These are phyloP conservation scores for Itoplectis maculator DNA, from an alignment of 2,888 invertebrate species.

Conservation along the genomic window DNA sequence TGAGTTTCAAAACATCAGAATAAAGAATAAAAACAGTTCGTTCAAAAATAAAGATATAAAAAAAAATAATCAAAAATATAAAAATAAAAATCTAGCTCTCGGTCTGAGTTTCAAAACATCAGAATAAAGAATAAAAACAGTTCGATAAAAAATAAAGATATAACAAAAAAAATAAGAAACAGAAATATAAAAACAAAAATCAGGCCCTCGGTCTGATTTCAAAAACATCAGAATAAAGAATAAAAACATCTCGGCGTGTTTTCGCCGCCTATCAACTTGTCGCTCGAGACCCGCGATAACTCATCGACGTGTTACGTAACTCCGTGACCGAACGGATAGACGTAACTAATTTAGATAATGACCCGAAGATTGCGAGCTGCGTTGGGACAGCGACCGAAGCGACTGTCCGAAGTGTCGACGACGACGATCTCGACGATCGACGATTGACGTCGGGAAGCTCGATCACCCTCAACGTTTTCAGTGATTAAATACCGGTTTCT, in stretches of 20 bases:
- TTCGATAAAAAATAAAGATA: too few species aligned
- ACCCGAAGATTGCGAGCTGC: conserved; percentile 60
- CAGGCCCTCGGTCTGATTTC: too few species aligned
- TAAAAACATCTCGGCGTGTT: neutral
- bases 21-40: too few species aligned
- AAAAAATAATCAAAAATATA: too few species aligned
- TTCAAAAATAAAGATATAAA: too few species aligned
- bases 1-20: too few species aligned
- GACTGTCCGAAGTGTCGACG: too few species aligned
- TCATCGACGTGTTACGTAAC: conserved; percentile 58
- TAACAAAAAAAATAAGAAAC: neutral
- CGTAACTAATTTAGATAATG: conserved; percentile 69
- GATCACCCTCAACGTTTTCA: conserved; percentile 27
- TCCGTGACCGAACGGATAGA: conserved; percentile 56
- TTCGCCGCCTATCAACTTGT: neutral
- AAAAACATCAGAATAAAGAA: neutral
- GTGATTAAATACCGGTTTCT: conserved; percentile 67
- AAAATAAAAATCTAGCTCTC: too few species aligned
- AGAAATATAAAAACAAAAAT: neutral
- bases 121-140: too few species aligned
- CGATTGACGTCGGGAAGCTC: conserved; percentile 37
- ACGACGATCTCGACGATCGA: conserved; percentile 35
- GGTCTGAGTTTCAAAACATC: too few species aligned
- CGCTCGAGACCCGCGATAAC: conserved; percentile 4
- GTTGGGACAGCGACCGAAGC: conserved; percentile 16